phyloP scores from a whole-genome alignment of 2,888 invertebrate genomes.

The Diabrotica balteata region DNA sequence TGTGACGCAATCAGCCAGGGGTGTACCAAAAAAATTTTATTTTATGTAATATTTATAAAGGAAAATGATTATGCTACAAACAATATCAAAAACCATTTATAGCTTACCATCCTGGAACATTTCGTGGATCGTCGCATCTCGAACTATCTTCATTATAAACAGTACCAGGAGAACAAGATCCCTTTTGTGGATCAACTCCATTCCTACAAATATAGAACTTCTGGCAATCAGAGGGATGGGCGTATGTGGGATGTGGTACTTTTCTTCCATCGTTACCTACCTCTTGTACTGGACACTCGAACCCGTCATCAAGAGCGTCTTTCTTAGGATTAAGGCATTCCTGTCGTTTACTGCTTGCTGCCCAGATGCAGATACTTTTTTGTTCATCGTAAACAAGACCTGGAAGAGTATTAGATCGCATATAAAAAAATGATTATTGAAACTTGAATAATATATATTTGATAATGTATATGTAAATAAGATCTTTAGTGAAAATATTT shows the following conservation, averaged over 20 bases:
- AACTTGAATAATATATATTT: too few species aligned
- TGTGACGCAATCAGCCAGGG: too few species aligned
- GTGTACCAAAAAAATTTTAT: too few species aligned
- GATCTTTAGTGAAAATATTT: too few species aligned
- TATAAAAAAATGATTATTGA: background rate
- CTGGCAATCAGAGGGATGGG: conserved; percentile 81
- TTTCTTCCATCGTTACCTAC: conserved; percentile 70
- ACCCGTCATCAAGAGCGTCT: conserved; percentile 77
- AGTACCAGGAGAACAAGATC: conserved; percentile 74
- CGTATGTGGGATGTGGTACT: conserved; percentile 78
- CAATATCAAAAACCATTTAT: too few species aligned
- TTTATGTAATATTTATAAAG: too few species aligned
- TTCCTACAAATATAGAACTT: conserved; percentile 85
- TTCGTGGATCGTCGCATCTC: conserved; percentile 78
- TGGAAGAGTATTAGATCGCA: conserved; percentile 12
- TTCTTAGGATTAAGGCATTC: conserved; percentile 64
- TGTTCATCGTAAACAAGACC: conserved; percentile 77
- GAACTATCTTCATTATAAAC: conserved; percentile 82
- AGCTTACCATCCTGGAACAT: conserved; percentile 78
- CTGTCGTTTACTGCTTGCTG: conserved; percentile 65
- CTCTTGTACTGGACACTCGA: conserved; percentile 68
- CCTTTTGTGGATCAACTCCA: conserved; percentile 77
- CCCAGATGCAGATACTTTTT: conserved; percentile 79
- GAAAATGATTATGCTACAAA: too few species aligned
- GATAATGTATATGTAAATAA: too few species aligned